Base-by-base conservation (phyloP, 2,113 vertebrate species). In the Eurystomus gularis region DNA sequence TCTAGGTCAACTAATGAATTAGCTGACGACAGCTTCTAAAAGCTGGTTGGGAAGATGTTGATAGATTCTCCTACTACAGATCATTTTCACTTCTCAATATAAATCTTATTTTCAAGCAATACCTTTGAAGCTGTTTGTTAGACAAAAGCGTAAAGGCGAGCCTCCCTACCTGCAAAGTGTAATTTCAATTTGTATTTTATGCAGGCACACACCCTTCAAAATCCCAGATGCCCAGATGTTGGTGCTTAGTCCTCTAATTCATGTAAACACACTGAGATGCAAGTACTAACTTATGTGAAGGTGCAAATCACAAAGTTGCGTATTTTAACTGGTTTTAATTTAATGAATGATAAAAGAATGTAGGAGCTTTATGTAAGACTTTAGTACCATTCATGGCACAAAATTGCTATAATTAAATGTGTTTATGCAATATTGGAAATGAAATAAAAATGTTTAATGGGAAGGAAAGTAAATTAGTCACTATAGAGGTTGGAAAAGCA, bases 71-170 rank as follows among this genome's bases (percentile, higher is more conserved):
- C 54, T 79, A 60, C 77, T 85, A 48, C 52, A 66, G 29, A 24
- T 71, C 54, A 94, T 86, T 87, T 97, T 94, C 91, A 97, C 92
- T 84, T 89, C 64, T 88, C 92, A 93, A 66, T 77, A 86, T 58
- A 76, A 95, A 96, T 92, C 70, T 90, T 92, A 94, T 97, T 96
- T 97, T 71, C 51, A 95, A 91, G 70, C 76, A 96, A 71, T 93
- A 82, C 42, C 72, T 93, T 86, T 94, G 82, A 95, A 86, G 88
- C 33, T 70, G 26, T 73, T 90, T 69, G 26, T 69, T 86, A 78
- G 33, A 77, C 6, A 7, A 88, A 92, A 79, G 31, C 39, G 33
- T 57, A 85, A 82, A 91, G 39, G 18, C 35, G 68, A 92, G 21
- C 26, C 2, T 4, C 8, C 35, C 24, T 35, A 48, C 11, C n/a